Conservation (phyloP, 35 echinoderm and acorn worm genomes). For the Apostichopus parvimensis region DNA sequence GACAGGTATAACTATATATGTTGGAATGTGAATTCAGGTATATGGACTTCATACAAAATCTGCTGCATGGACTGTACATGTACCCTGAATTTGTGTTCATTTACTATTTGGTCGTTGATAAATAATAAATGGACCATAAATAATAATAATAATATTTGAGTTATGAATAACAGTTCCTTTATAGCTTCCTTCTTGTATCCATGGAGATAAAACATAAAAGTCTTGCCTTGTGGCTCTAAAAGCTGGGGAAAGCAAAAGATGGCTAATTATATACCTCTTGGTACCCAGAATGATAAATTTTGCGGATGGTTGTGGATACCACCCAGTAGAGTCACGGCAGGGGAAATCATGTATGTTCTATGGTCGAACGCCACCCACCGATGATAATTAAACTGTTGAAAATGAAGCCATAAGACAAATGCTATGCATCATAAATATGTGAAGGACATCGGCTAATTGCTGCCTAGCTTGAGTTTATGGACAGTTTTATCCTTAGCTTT, state of each 20-base stretch:
- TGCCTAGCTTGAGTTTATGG: not conserved
- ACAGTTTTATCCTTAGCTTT: not conserved
- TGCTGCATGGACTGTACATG: no score
- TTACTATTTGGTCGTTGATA: no score
- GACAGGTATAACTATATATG: no score
- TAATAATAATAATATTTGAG: no score
- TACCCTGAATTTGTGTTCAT: no score
- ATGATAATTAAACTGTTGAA: conserved; percentile 8
- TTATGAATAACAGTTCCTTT: not conserved
- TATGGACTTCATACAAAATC: no score
- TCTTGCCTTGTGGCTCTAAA: not conserved
- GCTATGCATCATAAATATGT: conserved; percentile 42
- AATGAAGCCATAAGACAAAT: not conserved
- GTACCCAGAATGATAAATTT: not conserved
- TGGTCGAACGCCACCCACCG: not conserved
- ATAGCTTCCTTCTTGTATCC: not conserved
- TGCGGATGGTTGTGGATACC: not conserved
- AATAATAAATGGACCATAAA: no score
- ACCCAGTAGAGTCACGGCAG: not conserved
- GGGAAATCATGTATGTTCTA: conserved; percentile 6
- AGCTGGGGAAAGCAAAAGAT: not conserved
- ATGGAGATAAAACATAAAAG: not conserved
- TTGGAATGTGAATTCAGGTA: no score
- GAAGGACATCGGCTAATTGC: conserved; percentile 27
- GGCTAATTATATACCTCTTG: not conserved